A percentile compares a stretch with the other conserved stretches of the same genome.
phyloP scores from a whole-genome alignment of 2,888 invertebrate species.

The Chymomyza procnemis region DNA sequence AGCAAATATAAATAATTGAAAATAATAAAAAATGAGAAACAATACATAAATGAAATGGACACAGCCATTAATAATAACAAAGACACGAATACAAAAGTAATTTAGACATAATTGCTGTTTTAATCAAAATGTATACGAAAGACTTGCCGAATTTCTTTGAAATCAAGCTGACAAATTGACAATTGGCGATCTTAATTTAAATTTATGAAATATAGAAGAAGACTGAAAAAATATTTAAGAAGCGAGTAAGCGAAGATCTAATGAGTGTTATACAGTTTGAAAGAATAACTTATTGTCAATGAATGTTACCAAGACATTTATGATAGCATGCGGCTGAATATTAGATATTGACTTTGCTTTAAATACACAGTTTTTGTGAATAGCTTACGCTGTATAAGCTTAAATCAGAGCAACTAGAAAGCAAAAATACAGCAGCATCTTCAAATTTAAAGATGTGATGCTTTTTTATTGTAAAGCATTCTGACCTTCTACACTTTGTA shows the following conservation, averaged over 20 bases:
- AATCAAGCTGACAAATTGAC: slow-evolving; percentile 68
- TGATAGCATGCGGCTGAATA: too few relatives aligned
- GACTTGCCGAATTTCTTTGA: slow-evolving; percentile 50
- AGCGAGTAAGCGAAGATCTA: neutral
- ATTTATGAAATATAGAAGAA: slow-evolving; percentile 18
- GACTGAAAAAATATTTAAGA: slow-evolving; percentile 8
- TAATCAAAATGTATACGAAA: slow-evolving; percentile 60
- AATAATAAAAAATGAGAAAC: slow-evolving; percentile 50
- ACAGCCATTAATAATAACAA: slow-evolving; percentile 11
- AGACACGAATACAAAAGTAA: neutral
- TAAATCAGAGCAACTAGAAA: too few relatives aligned
- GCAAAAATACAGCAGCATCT: too few relatives aligned
- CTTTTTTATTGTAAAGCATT: too few relatives aligned
- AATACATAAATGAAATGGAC: slow-evolving; percentile 14
- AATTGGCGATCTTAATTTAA: slow-evolving; percentile 53
- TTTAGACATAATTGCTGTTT: slow-evolving; percentile 57
- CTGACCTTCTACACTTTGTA: too few relatives aligned
- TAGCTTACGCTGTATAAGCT: too few relatives aligned
- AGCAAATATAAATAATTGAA: slow-evolving; percentile 51
- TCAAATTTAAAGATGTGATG: too few relatives aligned
- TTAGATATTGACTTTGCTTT: too few relatives aligned
- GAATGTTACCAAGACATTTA: too few relatives aligned
- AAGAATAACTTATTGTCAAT: too few relatives aligned
- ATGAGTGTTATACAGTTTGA: too few relatives aligned
- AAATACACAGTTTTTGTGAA: too few relatives aligned